A percentile compares a stretch with the other conserved stretches of the same genome.
Evolutionary conservation across 2,888 invertebrate species (phyloP).

Genomic region (Pollenia griseotomentosa): DNA sequence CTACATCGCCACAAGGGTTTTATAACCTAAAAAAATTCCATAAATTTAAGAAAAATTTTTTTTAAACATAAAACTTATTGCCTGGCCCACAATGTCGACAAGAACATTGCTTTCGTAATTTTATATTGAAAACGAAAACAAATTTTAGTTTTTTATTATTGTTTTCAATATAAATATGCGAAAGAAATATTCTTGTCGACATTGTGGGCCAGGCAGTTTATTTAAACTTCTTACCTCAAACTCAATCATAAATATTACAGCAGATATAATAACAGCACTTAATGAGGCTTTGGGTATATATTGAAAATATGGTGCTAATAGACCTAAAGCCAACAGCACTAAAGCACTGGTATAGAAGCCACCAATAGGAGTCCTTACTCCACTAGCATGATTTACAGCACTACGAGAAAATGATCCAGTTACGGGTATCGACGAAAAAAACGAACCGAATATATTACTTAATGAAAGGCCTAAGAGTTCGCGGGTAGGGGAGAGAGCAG

Average conservation of each 20-base stretch:
- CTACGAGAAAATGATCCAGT: slow-evolving; percentile 95
- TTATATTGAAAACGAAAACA: no score
- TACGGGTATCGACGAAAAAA: slow-evolving; percentile 95
- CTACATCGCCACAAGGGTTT: slow-evolving; percentile 94
- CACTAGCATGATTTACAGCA: slow-evolving; percentile 97
- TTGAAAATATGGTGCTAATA: slow-evolving; percentile 95
- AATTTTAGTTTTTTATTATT: no score
- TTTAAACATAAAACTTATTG: not conserved
- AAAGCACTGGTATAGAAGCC: slow-evolving; percentile 93
- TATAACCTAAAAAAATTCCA: slow-evolving; percentile 85
- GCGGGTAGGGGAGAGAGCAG: slow-evolving; percentile 94
- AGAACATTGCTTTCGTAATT: no score
- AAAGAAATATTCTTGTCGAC: no score
- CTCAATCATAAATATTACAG: slow-evolving; percentile 97
- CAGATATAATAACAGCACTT: slow-evolving; percentile 96
- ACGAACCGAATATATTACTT: slow-evolving; percentile 94
- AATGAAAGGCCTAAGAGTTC: slow-evolving; percentile 94
- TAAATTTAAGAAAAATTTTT: not conserved
- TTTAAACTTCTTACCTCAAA: slow-evolving; percentile 87
- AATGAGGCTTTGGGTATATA: slow-evolving; percentile 95
- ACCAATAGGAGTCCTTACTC: slow-evolving; percentile 94
- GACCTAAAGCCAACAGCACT: slow-evolving; percentile 92
- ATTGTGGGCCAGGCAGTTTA: no score
- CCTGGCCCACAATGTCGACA: no score
- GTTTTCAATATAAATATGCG: no score